Evolutionary conservation across 2,113 vertebrate genomes (phyloP).

Genomic region (Sus scrofa): DNA sequence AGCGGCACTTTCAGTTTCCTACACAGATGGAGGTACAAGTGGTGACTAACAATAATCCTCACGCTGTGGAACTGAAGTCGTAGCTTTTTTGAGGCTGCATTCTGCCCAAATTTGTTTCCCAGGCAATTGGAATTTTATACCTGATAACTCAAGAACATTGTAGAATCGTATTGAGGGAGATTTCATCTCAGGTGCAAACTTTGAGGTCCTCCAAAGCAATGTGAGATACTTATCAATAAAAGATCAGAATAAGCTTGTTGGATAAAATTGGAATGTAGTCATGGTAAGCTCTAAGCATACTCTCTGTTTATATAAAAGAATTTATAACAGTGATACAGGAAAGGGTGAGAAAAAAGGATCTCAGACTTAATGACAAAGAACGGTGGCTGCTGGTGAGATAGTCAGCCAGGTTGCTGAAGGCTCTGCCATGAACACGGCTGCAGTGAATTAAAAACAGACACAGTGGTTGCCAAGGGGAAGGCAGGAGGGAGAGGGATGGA

Average conservation of each 20-base stretch:
- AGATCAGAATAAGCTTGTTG: constrained; percentile 6
- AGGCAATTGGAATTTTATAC: constrained; percentile 39
- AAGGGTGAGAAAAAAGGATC: neutral
- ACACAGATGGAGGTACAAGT: neutral
- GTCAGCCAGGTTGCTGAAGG: neutral
- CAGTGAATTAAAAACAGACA: neutral
- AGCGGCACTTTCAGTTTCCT: constrained; percentile 4
- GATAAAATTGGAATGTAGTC: constrained; percentile 3
- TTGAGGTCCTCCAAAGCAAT: neutral
- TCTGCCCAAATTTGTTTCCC: constrained; percentile 38
- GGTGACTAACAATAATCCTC: constrained; percentile 39
- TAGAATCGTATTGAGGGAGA: neutral
- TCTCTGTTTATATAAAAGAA: neutral
- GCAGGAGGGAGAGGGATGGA: no score
- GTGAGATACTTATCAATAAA: neutral
- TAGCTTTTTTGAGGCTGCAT: constrained; percentile 3
- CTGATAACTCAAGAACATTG: constrained; percentile 21
- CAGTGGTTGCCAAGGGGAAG: neutral
- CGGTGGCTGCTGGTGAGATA: neutral
- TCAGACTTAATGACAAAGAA: neutral
- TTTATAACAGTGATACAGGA: neutral
- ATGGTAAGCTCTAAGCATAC: constrained; percentile 2
- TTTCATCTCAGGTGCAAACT: neutral
- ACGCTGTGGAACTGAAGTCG: neutral
- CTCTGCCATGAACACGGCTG: neutral